Percentiles rank a stretch among this genome's conserved stretches.
These are phyloP conservation scores for Neelides sp. DNA, from an alignment of 1,140 invertebrate genomes.

Conservation along the genomic window DNA sequence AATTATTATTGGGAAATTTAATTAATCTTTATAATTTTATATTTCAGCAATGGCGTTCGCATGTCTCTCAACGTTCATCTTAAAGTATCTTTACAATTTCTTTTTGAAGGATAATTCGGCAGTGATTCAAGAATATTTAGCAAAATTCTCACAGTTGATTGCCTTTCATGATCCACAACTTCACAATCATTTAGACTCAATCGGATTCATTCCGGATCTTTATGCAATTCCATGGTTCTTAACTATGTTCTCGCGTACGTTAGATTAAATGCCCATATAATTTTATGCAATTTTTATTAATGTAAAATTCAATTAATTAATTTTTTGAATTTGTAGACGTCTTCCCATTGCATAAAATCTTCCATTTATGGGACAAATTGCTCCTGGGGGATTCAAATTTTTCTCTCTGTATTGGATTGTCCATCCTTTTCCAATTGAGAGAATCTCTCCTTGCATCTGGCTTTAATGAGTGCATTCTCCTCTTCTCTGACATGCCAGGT, in stretches of 20 bases:
- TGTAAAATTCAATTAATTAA: background rate
- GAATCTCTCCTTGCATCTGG: constrained; percentile 72
- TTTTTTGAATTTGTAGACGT: constrained; percentile 56
- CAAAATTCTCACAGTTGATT: constrained; percentile 90
- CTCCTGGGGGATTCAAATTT: constrained; percentile 85
- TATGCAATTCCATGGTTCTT: constrained; percentile 99
- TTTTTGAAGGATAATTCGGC: constrained; percentile 97
- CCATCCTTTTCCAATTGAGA: constrained; percentile 77
- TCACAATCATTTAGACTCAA: constrained; percentile 78
- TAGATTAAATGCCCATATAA: background rate
- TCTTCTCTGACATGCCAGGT: constrained; percentile 93
- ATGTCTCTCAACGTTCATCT: constrained; percentile 85
- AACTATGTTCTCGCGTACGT: constrained; percentile 98
- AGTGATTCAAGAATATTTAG: constrained; percentile 93
- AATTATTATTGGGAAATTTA: background rate
- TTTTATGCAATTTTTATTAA: background rate
- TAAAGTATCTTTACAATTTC: constrained; percentile 93
- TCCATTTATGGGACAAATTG: constrained; percentile 95
- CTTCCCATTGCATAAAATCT: constrained; percentile 94
- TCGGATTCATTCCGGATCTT: constrained; percentile 92
- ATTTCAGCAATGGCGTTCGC: constrained; percentile 78
- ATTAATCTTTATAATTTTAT: constrained; percentile 14
- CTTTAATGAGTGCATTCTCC: constrained; percentile 92
- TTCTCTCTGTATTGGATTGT: constrained; percentile 86
- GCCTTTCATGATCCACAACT: constrained; percentile 89